Evolutionary conservation across 2,888 invertebrate species (phyloP).

Genomic region (Drosophila putrida): DNA sequence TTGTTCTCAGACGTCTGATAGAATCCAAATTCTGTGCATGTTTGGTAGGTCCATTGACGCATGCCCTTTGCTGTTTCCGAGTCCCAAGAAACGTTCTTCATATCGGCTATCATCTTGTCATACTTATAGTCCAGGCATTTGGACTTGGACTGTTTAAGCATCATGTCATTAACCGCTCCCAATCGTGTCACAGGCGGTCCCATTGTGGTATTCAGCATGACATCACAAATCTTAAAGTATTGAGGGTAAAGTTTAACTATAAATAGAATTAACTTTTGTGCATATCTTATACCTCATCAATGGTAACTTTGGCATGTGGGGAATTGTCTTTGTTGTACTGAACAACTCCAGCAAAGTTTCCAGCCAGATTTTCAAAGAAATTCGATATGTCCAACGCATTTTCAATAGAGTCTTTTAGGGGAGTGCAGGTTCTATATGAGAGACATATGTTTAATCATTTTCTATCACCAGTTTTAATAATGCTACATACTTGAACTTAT

Average conservation of each 20-base stretch:
- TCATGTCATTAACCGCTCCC: constrained; percentile 90
- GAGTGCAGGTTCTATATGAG: constrained; percentile 89
- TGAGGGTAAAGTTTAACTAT: neutral
- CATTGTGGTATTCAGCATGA: constrained; percentile 89
- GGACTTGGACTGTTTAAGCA: constrained; percentile 89
- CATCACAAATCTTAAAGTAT: constrained; percentile 88
- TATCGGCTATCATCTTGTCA: constrained; percentile 89
- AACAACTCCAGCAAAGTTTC: constrained; percentile 95
- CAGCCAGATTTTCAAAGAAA: constrained; percentile 93
- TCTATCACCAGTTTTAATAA: neutral
- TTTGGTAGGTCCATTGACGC: constrained; percentile 97
- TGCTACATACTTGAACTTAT: constrained; percentile 89
- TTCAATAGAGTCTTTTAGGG: constrained; percentile 88
- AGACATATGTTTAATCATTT: neutral
- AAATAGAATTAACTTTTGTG: neutral
- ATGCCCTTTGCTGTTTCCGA: constrained; percentile 89
- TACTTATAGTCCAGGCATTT: constrained; percentile 95
- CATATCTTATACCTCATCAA: constrained; percentile 87
- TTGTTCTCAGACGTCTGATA: constrained; percentile 92
- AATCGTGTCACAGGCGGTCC: constrained; percentile 89
- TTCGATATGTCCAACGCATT: constrained; percentile 90
- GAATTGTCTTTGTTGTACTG: constrained; percentile 98
- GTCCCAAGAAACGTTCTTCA: constrained; percentile 90
- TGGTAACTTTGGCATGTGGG: constrained; percentile 90
- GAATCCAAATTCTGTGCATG: constrained; percentile 98